Conservation (phyloP, 2,113 vertebrate species). For the Gobius niger region DNA sequence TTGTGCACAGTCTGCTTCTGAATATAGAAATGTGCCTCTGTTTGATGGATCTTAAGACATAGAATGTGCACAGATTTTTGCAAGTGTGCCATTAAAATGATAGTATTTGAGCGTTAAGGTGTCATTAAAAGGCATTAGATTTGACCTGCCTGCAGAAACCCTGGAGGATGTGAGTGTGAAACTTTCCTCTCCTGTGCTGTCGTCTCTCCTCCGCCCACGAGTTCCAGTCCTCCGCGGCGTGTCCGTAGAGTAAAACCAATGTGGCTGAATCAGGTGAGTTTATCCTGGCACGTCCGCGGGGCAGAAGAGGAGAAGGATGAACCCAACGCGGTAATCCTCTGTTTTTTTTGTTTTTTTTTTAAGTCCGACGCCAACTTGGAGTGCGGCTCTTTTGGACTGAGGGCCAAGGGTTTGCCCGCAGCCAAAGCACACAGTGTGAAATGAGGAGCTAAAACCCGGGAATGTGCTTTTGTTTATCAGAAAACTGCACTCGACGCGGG, state of each 20-base stretch:
- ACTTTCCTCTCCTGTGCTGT: conserved; percentile 45
- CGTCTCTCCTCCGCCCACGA: no score
- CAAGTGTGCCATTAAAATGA: no score
- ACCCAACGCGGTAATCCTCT: conserved; percentile 76
- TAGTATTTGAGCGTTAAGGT: no score
- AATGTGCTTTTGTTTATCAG: conserved; percentile 88
- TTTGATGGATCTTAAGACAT: no score
- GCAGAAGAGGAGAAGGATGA: conserved; percentile 74
- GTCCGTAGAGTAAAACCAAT: no score
- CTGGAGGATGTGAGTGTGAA: not conserved
- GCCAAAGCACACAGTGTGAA: conserved; percentile 87
- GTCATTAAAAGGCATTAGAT: no score
- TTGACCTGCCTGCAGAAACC: no score
- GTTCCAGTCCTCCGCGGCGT: no score
- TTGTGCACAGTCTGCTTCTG: no score
- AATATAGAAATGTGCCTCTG: no score
- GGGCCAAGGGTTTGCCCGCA: conserved; percentile 80
- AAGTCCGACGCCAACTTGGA: conserved; percentile 81
- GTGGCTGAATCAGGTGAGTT: conserved; percentile 54
- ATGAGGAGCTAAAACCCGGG: conserved; percentile 82
- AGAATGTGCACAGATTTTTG: no score
- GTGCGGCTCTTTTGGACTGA: conserved; percentile 74
- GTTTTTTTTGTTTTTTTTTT: conserved; percentile 61
- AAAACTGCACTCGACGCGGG: conserved; percentile 85
- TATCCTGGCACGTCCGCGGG: conserved; percentile 46